Percentiles rank a stretch among this genome's conserved stretches.
These are phyloP conservation scores for Dipodomys ordii DNA, from an alignment of 2,113 vertebrate species.

Conservation along the genomic window DNA sequence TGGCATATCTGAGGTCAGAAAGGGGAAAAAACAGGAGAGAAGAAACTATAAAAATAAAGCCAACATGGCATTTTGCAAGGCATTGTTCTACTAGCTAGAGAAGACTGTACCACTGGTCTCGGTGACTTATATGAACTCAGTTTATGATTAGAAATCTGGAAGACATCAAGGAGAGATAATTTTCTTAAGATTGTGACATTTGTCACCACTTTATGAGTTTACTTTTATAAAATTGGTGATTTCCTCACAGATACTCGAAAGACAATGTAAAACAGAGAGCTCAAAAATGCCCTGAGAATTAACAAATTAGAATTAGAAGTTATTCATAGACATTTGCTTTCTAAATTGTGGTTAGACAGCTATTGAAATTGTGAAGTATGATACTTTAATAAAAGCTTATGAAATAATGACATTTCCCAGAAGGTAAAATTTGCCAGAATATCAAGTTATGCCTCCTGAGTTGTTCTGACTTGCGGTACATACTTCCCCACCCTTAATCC, in stretches of 20 bases:
- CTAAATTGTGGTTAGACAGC: slow-evolving; percentile 1
- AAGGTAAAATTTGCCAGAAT: background rate
- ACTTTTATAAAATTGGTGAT: slow-evolving; percentile 49
- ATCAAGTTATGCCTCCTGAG: background rate
- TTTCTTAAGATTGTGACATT: slow-evolving; percentile 30
- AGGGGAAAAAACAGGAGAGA: background rate
- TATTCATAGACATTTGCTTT: background rate
- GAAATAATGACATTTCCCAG: slow-evolving; percentile 45
- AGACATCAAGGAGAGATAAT: slow-evolving; percentile 9
- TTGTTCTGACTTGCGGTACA: background rate
- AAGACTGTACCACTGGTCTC: background rate
- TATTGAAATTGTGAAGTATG: slow-evolving; percentile 14
- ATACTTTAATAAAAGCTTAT: background rate
- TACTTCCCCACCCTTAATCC: background rate
- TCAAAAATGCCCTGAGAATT: slow-evolving; percentile 12
- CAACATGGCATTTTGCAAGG: background rate
- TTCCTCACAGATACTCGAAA: slow-evolving; percentile 40
- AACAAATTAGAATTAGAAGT: slow-evolving; percentile 46
- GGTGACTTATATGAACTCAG: background rate
- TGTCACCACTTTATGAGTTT: slow-evolving; percentile 29
- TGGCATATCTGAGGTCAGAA: background rate
- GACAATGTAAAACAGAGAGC: slow-evolving; percentile 28
- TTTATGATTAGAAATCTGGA: background rate
- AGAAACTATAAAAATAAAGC: background rate
- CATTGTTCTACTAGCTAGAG: background rate